phyloP scores from a whole-genome alignment of 2,888 invertebrate genomes.

The Ichneumon xanthorius region DNA sequence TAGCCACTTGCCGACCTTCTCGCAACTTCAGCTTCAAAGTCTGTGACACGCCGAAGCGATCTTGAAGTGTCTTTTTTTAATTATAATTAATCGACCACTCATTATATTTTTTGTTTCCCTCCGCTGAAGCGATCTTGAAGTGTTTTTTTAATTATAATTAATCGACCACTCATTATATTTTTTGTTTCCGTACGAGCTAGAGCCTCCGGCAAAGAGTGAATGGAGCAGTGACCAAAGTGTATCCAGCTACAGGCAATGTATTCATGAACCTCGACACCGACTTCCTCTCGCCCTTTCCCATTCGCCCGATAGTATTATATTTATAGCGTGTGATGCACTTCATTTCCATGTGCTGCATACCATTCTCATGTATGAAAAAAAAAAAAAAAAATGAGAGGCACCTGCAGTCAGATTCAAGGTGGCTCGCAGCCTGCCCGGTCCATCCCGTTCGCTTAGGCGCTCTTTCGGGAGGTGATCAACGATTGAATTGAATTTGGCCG shows the following conservation, averaged over 20 bases:
- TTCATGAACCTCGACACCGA: slow-evolving; percentile 7
- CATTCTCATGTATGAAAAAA: slow-evolving; percentile 20
- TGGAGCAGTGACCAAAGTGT: slow-evolving; percentile 7
- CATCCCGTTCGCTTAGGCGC: slow-evolving; percentile 20
- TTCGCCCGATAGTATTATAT: slow-evolving; percentile 9
- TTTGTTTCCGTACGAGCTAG: not conserved
- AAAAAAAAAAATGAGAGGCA: slow-evolving; percentile 27
- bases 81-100: slow-evolving; percentile 4
- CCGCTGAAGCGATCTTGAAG: not conserved
- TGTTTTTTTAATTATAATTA: not conserved
- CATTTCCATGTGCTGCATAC: slow-evolving; percentile 11
- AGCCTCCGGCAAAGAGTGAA: not conserved
- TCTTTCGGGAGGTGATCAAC: not conserved
- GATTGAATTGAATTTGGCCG: too few species aligned
- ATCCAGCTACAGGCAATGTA: slow-evolving; percentile 6
- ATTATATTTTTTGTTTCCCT: not conserved
- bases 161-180: slow-evolving; percentile 9
- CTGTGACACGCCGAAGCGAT: not conserved
- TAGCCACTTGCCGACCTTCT: not conserved
- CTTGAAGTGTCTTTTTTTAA: not conserved
- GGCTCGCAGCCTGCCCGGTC: slow-evolving; percentile 7
- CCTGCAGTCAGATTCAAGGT: slow-evolving; percentile 44
- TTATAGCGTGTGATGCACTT: slow-evolving; percentile 11
- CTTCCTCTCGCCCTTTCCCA: not conserved
- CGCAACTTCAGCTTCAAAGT: not conserved